Evolutionary conservation across 1,140 invertebrate species (phyloP), one percentile per base, ranked within the genome.

Genomic region (Hylaeus anthracinus): DNA sequence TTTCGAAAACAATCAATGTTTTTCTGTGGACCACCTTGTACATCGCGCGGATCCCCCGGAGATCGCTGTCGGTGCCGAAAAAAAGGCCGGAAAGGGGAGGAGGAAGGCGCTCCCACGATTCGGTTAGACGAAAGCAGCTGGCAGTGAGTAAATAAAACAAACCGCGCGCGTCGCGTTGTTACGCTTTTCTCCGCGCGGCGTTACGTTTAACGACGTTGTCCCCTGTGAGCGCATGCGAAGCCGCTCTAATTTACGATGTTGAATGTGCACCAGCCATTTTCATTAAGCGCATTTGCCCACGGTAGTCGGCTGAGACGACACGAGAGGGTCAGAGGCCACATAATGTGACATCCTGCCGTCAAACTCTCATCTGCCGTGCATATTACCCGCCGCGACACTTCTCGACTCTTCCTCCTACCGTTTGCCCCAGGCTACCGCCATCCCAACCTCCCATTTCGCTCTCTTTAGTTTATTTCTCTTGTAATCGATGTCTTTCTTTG

Each of bases 271-370:
- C 72, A 82, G 75, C 81, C 85, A 87, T 91, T 91, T 91, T 89
- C 87, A 91, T 92, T 87, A 90, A 88, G 86, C 85, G 67, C 86
- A 87, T 89, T 91, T 83, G 86, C 86, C 71, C 72, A 71, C 66
- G 53, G 55, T 79, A 56, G 74, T 61, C 65, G 26, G 66, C 41
- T 55, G 65, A 70, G 89, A 88, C 86, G 85, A 87, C 86, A 86
- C 66, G 78, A 83, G 88, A 84, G 88, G 90, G 88, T 90, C 89
- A 92, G 79, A 88, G 89, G 90, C 83, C 86, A 90, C 85, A 82
- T 91, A 91, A 92, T 90, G 86, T 89, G 89, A 92, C 90, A 91
- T 92, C 90, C 90, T 92, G 90, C 88, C 86, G 87, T 88, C 88
- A 79, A 73, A 89, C 80, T 73, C 84, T 90, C 88, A 91, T 88